Base-by-base conservation (phyloP, 2,113 vertebrate genomes). In the Forbesichthys agassizii region DNA sequence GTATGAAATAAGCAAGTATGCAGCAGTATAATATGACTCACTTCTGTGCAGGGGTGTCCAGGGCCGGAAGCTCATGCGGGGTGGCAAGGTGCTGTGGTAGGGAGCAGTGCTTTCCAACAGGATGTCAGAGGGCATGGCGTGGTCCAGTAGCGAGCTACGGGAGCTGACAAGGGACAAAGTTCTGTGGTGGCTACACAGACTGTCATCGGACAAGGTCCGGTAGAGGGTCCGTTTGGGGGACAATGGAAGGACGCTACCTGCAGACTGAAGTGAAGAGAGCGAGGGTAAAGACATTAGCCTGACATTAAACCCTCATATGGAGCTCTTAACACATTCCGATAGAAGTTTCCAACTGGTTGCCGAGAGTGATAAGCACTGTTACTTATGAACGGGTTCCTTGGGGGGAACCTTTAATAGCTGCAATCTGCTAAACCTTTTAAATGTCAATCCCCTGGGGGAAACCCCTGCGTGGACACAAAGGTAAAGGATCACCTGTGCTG, bases 181-280 rank as follows among this genome's bases (percentile, higher is more conserved):
- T 80, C 92, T 91, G 18, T 94, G 89, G 52, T 92, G 91, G 85
- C 94, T 93, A 85, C 94, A 94, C 20, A 95, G 84, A 27, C 95
- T 95, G 64, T 95, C 95, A 5, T 95, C 95, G 0, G 95, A 95
- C 5, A 95, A 81, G 0, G 94, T 95, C 66, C 95, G 92, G 65
- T 93, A 94, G 18, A 95, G 85, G 0, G 90, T 90, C 66, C 91
- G 92, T 56, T 92, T 84, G 0, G 94, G 94, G 60, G 93, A 95
- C 5, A 33, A 3, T 9, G 64, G 36, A 2, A 55, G 16, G 11
- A 51, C 33, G 57, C 57, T 10, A 11, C 20, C n/a, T 9, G 16
- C 10, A 51, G 8, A 51, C 49, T 13, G 12, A 3, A 3, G 9
- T 13, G 11, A 51, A 1, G 48, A 46, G 54, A 14, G 12, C 7